Base-by-base conservation (phyloP, 2,888 invertebrate genomes). In the Leptinotarsa peninsularis region DNA sequence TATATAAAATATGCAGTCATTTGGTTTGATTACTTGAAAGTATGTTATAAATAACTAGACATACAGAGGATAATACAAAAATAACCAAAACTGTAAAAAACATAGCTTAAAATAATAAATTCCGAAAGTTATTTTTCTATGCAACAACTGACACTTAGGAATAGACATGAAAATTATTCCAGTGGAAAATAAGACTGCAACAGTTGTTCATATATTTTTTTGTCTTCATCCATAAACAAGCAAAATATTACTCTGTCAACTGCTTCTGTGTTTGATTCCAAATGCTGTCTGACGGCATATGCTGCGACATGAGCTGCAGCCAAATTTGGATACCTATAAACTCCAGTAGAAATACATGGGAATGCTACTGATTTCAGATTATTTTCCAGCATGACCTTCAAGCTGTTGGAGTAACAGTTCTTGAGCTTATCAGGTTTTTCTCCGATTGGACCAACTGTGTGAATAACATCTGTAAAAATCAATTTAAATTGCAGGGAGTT, bases 321-420 rank as follows among this genome's bases (percentile, higher is more conserved):
- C 76, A 92, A 91, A 85, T 93, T 93, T 0, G 96, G 96, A 87
- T 96, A 97, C 0, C 95, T 95, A 86, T 95, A 97, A 78, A 97
- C 91, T n/a, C 97, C 97, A 4, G 97, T 97, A 0, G 96, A 95
- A 84, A 97, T 95, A 85, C 97, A 97, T 0, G 96, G 96, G 86
- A 97, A 96, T 0, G 96, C 96, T 66, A 96, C 91, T 5, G 93
- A 91, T 67, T 89, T 89, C 3, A 96, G 83, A 3, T 91, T 87
- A 78, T 93, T 90, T 49, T 91, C 87, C 17, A 88, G 84, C 72
- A 91, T 90, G 18, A 93, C 79, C 0, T 91, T 86, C 0, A 97
- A 88, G 83, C 93, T 91, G 21, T 91, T 93, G 72, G 90, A 88
- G 85, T 97, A 97, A 85, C 96, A 95, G 0, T 91, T 90, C 72